Percentiles rank a stretch among this genome's conserved stretches.
Conservation (phyloP, 2,797 vertebrate genomes). For the Menidia menidia region DNA sequence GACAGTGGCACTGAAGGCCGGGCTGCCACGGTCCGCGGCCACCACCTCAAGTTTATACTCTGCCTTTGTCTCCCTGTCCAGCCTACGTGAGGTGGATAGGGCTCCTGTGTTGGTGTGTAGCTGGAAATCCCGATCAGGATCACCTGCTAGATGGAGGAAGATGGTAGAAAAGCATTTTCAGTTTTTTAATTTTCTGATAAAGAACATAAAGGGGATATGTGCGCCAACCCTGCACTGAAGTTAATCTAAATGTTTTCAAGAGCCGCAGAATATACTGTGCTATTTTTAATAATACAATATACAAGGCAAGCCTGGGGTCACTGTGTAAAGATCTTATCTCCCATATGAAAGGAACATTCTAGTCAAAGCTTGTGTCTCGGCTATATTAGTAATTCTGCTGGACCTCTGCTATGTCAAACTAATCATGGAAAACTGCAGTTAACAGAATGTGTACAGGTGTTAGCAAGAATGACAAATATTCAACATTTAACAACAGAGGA, state of each 20-base stretch:
- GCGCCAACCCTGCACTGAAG: constrained; percentile 49
- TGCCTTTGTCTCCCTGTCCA: constrained; percentile 88
- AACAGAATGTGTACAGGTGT: constrained; percentile 4
- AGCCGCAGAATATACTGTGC: constrained; percentile 6
- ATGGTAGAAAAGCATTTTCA: neutral
- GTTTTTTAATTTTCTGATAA: constrained; percentile 17
- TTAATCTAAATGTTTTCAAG: constrained; percentile 28
- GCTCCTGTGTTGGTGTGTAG: constrained; percentile 86
- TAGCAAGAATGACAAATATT: constrained; percentile 17
- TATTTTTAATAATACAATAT: constrained; percentile 33
- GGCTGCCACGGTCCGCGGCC: constrained; percentile 87
- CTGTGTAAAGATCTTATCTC: constrained; percentile 22
- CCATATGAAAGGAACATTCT: constrained; percentile 2
- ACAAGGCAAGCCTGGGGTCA: neutral
- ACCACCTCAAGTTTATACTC: constrained; percentile 86
- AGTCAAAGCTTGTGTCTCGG: constrained; percentile 18
- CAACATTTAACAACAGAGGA: constrained; percentile 8
- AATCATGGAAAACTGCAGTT: constrained; percentile 12
- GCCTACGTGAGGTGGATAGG: constrained; percentile 86
- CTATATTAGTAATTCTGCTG: neutral
- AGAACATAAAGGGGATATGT: constrained; percentile 6
- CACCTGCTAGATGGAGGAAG: constrained; percentile 83
- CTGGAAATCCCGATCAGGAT: constrained; percentile 88
- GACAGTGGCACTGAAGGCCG: constrained; percentile 85
- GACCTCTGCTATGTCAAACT: neutral